A percentile compares a stretch with the other conserved stretches of the same genome.
These are phyloP conservation scores for Hippoglossus stenolepis DNA, from an alignment of 2,113 vertebrate genomes.

Conservation along the genomic window DNA sequence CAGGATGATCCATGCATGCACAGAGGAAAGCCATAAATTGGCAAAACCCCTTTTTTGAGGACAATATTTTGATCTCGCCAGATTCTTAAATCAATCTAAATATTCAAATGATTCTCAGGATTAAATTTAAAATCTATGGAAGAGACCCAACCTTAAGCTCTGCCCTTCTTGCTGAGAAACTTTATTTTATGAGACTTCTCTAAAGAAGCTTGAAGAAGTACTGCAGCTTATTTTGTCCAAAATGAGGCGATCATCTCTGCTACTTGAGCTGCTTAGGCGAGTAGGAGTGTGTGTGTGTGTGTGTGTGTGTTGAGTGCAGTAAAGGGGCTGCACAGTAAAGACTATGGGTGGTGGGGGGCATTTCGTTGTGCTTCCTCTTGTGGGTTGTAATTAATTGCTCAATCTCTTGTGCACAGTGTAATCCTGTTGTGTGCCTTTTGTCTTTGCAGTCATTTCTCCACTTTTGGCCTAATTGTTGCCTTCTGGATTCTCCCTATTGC, in stretches of 20 bases:
- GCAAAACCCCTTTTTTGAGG: background rate
- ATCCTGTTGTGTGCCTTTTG: conserved; percentile 62
- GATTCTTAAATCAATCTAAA: background rate
- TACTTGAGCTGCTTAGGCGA: conserved; percentile 55
- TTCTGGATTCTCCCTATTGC: conserved; percentile 53
- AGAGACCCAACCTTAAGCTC: background rate
- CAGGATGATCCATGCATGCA: background rate
- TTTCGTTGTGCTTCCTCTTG: conserved; percentile 69
- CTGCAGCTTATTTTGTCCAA: conserved; percentile 51
- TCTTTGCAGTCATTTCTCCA: conserved; percentile 62
- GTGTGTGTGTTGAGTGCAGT: background rate
- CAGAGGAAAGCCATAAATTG: background rate
- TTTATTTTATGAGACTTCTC: background rate
- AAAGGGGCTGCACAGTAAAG: conserved; percentile 35
- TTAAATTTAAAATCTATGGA: background rate
- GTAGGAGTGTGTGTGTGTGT: background rate
- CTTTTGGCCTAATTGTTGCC: conserved; percentile 72
- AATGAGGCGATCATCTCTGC: conserved; percentile 51
- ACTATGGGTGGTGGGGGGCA: conserved; percentile 36
- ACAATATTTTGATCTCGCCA: background rate
- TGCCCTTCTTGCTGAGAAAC: background rate
- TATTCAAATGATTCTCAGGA: conserved; percentile 3
- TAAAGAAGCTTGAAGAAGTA: conserved; percentile 37
- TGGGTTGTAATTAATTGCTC: conserved; percentile 72
- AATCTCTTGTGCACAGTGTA: conserved; percentile 64